These are phyloP conservation scores for Erebia aethiops DNA, from an alignment of 2,888 invertebrate species.

Conservation along the genomic window DNA sequence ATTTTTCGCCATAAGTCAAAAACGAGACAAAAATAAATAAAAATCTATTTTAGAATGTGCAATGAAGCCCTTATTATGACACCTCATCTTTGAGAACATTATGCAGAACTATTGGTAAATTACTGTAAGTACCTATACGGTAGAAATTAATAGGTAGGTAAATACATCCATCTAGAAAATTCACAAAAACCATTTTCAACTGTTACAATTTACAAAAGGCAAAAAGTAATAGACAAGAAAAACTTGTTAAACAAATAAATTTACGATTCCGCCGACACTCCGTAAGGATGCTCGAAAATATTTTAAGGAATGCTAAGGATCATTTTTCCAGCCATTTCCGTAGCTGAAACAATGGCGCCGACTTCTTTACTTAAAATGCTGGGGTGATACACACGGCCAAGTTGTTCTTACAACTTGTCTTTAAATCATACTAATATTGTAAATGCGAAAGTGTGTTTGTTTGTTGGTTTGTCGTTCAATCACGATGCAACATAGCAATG, in stretches of 20 bases:
- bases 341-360: constrained; percentile 13
- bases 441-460: too few relatives aligned
- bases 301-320: constrained; percentile 11
- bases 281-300: constrained; percentile 5
- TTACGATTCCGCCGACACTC: not conserved
- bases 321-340: constrained; percentile 23
- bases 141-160: too few relatives aligned
- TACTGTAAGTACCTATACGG: too few relatives aligned
- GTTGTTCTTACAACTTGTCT: not conserved
- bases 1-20: too few relatives aligned
- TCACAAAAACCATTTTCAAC: not conserved
- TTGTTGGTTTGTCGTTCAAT: too few relatives aligned
- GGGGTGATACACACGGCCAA: constrained; percentile 9
- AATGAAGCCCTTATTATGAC: too few relatives aligned
- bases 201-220: not conserved
- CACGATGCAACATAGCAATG: too few relatives aligned
- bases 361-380: constrained; percentile 20
- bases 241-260: constrained; percentile 13
- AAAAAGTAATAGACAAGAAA: constrained; percentile 1
- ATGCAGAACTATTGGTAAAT: too few relatives aligned
- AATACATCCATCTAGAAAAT: not conserved
- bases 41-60: too few relatives aligned
- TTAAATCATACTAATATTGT: not conserved
- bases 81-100: too few relatives aligned
- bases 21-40: too few relatives aligned